Evolutionary conservation across 2,888 invertebrate species (phyloP).

Genomic region (Pseudococcus jackbeardsleyi): DNA sequence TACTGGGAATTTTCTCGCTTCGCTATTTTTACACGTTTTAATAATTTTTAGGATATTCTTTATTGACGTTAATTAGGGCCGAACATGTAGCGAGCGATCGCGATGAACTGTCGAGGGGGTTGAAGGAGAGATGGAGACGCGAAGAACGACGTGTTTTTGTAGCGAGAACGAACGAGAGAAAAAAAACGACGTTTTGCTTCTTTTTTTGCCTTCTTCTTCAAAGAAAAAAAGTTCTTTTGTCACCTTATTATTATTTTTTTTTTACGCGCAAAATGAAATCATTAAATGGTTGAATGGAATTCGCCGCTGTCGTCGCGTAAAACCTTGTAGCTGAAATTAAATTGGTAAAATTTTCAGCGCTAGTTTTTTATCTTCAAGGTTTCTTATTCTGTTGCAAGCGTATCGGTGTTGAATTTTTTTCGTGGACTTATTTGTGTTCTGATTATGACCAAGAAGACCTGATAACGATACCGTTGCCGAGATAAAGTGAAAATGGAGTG

Average conservation of each 20-base stretch:
- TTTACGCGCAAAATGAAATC: slow-evolving; percentile 47
- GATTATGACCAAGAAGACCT: background rate
- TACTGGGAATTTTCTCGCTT: background rate
- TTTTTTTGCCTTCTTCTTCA: slow-evolving; percentile 11
- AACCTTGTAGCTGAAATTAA: slow-evolving; percentile 48
- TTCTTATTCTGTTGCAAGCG: background rate
- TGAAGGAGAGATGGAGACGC: background rate
- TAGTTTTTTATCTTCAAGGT: slow-evolving; percentile 51
- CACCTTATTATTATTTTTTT: slow-evolving; percentile 54
- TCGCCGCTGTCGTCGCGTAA: background rate
- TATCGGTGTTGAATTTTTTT: slow-evolving; percentile 1
- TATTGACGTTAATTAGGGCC: slow-evolving; percentile 42
- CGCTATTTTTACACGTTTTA: background rate
- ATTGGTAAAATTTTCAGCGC: slow-evolving; percentile 49
- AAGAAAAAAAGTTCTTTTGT: slow-evolving; percentile 35
- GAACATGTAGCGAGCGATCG: background rate
- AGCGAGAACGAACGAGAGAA: background rate
- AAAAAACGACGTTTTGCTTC: slow-evolving; percentile 28
- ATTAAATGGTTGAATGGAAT: slow-evolving; percentile 52
- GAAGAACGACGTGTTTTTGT: background rate
- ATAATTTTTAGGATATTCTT: background rate
- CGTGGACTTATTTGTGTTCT: background rate
- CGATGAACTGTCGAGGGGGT: background rate
- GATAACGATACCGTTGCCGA: background rate
- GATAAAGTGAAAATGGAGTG: background rate